Conservation (phyloP, 2,888 invertebrate genomes). For the Xylota segnis region DNA sequence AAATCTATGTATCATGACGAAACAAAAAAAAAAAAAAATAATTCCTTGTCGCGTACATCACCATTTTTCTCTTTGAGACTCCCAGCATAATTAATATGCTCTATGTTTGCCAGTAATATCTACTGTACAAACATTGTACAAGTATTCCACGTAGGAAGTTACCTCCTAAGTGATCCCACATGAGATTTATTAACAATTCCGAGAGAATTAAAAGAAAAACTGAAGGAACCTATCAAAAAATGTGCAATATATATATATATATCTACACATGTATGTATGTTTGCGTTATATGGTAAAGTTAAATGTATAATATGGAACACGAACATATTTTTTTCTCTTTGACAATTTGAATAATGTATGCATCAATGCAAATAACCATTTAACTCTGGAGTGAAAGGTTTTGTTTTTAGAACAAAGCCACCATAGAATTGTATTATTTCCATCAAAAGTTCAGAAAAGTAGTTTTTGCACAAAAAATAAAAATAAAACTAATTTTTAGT, state of each 20-base stretch:
- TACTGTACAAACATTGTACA: conserved; percentile 1
- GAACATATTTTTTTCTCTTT: neutral
- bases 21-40: neutral
- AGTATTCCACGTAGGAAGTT: neutral
- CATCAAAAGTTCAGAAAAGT: neutral
- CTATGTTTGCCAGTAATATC: conserved; percentile 2
- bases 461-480: neutral
- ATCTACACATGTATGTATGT: neutral
- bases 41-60: neutral
- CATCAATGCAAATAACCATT: neutral
- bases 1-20: conserved; percentile 9
- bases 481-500: too few species aligned
- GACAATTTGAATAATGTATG: neutral
- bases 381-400: neutral
- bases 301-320: neutral
- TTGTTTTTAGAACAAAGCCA: neutral
- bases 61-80: conserved; percentile 10
- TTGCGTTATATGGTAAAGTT: neutral
- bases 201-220: neutral
- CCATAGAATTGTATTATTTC: too few species aligned
- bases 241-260: neutral
- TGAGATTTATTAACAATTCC: conserved; percentile 9
- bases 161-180: neutral
- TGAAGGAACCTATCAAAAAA: neutral
- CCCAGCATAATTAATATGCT: neutral